Base-by-base conservation (phyloP, 2,113 vertebrate genomes). In the Periophthalmus modestus region DNA sequence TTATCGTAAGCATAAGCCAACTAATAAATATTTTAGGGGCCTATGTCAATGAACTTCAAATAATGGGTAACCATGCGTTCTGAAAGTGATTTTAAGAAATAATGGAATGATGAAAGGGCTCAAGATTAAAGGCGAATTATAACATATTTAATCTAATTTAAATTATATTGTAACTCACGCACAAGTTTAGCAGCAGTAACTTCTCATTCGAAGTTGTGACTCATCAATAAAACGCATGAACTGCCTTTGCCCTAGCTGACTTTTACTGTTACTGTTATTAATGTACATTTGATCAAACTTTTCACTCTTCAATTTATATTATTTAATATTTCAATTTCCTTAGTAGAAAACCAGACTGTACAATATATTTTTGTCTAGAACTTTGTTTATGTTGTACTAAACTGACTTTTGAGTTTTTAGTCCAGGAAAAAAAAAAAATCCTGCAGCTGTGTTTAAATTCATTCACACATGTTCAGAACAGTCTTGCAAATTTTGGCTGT, bases 171-270 rank as follows among this genome's bases (percentile, higher is more conserved):
- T 43, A 52, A 52, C 50, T 18, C 50, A 52, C 6, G 52, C 19
- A 11, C 52, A 55, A 9, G n/a, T 55, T 21, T 55, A 55, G n/a
- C 6, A n/a, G 52, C 52, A 55, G 52, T 21, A 55, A 19, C 19
- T n/a, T 55, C 52, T 55, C 52, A 55, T 55, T 55, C 52, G 21
- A n/a, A 55, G 52, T n/a, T 55, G 52, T 55, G 52, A 55, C 19
- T n/a, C 52, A 55, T 55, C 52, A 55, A 55, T 55, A 55, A 55
- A n/a, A 55, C 52, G 7, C 19, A n/a, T 55, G 52, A 55, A 55
- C 19, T 55, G 19, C 52, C 52, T n/a, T 55, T 55, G 19, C 52
- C 19, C 52, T 21, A 18, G 48, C 6, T 21, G 19, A 55, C 52
- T 55, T 55, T 55, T n/a, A 7, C 48, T 52, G 39, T 5, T 52